Base-by-base conservation (phyloP, 2,113 vertebrate species). In the Dromas ardeola region DNA sequence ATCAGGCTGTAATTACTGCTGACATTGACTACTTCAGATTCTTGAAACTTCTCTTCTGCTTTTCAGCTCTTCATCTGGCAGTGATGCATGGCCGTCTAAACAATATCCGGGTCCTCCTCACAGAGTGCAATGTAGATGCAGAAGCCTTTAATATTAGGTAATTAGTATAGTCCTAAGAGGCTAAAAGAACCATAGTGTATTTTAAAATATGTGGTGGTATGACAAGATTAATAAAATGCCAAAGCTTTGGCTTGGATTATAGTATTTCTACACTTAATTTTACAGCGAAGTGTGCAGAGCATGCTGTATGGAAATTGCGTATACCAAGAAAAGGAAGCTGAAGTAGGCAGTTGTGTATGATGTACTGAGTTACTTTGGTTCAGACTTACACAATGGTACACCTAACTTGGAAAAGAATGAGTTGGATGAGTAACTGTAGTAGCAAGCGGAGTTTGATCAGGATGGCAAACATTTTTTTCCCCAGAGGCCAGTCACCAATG, bases 61-160 rank as follows among this genome's bases (percentile, higher is more conserved):
- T 76, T 52, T 23, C 96, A 99, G 99, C 99, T 94, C 98, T 99
- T 81, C 99, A 99, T 74, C 98, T 99, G 56, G 99, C 99, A 20
- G 99, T 99, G 97, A 99, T 99, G 99, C 99, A 99, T 4, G 99
- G 99, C 15, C 99, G 99, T 34, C 98, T 99, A 91, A 99, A 99
- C 97, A 99, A 99, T 58, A 99, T 99, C 95, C 98, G 99, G 53
- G 98, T 98, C 82, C 99, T 99, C 61, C 99, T 99, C 97, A 99
- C 99, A 3, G 99, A 99, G 97, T 99, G 99, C 95, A 99, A 98
- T 47, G 98, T 99, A 34, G 99, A 99, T 43, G 99, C 99, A 0
- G 99, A 99, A 97, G 99, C 99, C 94, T 99, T 99, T 97, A 99
- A 99, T 86, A 97, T 99, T 91, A 99, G 99, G 99, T 99, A 97